A percentile compares a stretch with the other conserved stretches of the same genome.
Evolutionary conservation across 2,797 vertebrate genomes (phyloP).

Genomic region (Premnoplex brunnescens): DNA sequence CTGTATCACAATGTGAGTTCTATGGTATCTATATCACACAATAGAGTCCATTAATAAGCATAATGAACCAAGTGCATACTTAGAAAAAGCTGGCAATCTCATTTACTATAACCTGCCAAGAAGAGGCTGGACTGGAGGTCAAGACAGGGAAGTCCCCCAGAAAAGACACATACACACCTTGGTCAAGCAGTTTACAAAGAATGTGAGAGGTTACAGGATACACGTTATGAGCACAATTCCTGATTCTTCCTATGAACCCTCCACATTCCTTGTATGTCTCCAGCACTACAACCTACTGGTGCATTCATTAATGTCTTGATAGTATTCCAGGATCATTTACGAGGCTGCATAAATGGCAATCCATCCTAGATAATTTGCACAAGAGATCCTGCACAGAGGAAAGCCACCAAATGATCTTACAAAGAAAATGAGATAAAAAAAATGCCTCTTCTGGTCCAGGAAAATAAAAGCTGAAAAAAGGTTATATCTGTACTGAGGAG

Average conservation of each 20-base stretch:
- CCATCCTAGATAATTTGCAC: neutral
- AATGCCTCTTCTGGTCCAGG: neutral
- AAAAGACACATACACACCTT: neutral
- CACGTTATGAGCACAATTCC: neutral
- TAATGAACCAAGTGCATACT: neutral
- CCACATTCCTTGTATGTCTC: neutral
- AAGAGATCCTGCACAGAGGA: neutral
- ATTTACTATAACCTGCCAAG: neutral
- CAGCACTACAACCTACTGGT: neutral
- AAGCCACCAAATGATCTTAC: neutral
- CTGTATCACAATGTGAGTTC: neutral
- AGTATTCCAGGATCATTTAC: neutral
- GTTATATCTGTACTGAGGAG: neutral
- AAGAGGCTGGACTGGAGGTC: neutral
- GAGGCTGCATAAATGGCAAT: neutral
- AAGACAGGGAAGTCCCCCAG: neutral
- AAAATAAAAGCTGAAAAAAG: neutral
- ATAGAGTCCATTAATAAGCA: neutral
- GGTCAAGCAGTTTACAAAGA: neutral
- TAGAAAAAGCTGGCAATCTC: neutral
- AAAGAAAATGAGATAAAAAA: neutral
- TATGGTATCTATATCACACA: neutral
- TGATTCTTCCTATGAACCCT: neutral
- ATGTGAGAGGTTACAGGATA: neutral
- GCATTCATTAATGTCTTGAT: neutral